Evolutionary conservation across 35 echinoderm and acorn worm genomes (phyloP).

Genomic region (Anneissia japonica): DNA sequence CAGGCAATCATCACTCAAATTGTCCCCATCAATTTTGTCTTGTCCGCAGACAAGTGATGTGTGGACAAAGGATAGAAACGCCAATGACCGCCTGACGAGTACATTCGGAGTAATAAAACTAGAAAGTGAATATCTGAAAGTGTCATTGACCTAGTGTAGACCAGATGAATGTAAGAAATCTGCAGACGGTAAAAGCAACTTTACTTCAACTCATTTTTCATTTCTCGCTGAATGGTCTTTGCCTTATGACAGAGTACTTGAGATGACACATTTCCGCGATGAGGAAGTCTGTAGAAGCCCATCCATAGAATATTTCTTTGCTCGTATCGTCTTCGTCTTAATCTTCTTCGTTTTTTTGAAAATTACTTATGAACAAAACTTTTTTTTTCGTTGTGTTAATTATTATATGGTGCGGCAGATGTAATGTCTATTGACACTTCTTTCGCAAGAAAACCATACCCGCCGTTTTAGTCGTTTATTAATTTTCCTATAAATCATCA

Average conservation of each 20-base stretch:
- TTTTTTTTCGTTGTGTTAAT: background rate
- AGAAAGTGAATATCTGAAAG: background rate
- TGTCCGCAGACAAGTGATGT: background rate
- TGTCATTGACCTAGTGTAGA: background rate
- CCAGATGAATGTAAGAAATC: background rate
- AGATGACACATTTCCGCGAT: background rate
- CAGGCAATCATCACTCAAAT: slow-evolving; percentile 1
- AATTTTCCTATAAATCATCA: background rate
- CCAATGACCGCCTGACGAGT: background rate
- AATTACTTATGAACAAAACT: background rate
- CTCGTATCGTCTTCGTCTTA: background rate
- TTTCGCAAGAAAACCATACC: background rate
- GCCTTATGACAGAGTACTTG: background rate
- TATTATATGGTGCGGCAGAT: background rate
- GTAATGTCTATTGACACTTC: background rate
- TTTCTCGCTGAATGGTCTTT: background rate
- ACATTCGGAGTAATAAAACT: background rate
- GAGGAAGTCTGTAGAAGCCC: background rate
- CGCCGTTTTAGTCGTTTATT: background rate
- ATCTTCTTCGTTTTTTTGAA: background rate
- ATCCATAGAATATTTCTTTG: background rate
- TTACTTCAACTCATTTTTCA: background rate
- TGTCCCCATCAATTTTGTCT: background rate
- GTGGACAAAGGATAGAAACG: background rate
- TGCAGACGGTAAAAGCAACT: background rate